Conservation (phyloP, 2,888 invertebrate species). For the Clunio marinus region DNA sequence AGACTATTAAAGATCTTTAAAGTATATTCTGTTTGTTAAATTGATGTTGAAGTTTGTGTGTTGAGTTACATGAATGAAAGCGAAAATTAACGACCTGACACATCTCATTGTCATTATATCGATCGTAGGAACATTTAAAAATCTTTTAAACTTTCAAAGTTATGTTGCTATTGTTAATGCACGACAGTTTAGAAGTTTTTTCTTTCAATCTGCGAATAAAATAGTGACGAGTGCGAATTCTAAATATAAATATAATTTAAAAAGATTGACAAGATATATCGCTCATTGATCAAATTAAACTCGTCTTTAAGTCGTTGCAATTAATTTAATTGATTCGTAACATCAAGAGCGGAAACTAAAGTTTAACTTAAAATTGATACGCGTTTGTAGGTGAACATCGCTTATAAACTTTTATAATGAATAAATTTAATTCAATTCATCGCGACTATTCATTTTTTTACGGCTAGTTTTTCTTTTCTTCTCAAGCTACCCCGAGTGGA, state of each 20-base stretch:
- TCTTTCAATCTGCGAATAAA: not conserved
- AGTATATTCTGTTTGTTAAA: not conserved
- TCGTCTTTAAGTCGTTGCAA: slow-evolving; percentile 13
- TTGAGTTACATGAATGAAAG: slow-evolving; percentile 19
- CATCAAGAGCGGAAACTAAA: not conserved
- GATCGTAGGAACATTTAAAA: not conserved
- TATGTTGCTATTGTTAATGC: slow-evolving; percentile 7
- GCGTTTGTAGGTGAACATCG: slow-evolving; percentile 10
- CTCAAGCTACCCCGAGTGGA: slow-evolving; percentile 26
- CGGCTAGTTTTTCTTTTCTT: not conserved
- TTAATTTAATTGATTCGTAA: too few species aligned
- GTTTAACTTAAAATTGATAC: not conserved
- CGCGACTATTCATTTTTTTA: slow-evolving; percentile 30
- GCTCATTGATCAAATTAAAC: slow-evolving; percentile 1
- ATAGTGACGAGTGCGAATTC: slow-evolving; percentile 5
- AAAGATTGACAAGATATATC: slow-evolving; percentile 7
- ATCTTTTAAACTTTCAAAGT: too few species aligned
- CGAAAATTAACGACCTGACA: slow-evolving; percentile 24
- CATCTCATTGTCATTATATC: slow-evolving; percentile 6
- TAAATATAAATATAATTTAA: too few species aligned
- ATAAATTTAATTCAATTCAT: slow-evolving; percentile 32
- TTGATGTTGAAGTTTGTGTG: not conserved
- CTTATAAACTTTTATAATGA: not conserved
- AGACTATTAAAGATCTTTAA: not conserved
- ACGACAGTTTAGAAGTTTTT: not conserved